These are phyloP conservation scores for Leptatherina wallacei DNA, from an alignment of 2,797 vertebrate genomes.

Conservation along the genomic window DNA sequence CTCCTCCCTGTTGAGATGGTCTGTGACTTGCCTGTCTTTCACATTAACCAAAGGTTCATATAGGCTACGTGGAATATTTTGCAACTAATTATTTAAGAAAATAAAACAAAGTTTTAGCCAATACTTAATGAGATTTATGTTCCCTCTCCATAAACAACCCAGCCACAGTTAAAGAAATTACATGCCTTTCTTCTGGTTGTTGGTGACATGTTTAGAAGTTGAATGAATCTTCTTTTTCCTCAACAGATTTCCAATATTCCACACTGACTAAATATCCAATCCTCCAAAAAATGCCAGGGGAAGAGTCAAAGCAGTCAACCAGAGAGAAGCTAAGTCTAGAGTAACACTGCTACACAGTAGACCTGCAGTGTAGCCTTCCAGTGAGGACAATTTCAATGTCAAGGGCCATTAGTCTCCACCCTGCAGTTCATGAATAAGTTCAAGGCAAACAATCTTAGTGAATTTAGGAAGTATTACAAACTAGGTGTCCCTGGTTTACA, in stretches of 20 bases:
- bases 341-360: background rate
- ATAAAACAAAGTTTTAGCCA: background rate
- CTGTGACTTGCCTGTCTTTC: constrained; percentile 39
- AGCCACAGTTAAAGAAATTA: background rate
- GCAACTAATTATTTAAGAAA: background rate
- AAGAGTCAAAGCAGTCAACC: background rate
- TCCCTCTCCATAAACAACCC: background rate
- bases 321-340: background rate
- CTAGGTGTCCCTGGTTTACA: background rate
- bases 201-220: constrained; percentile 33
- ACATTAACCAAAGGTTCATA: background rate
- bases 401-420: constrained; percentile 47
- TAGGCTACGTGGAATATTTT: background rate
- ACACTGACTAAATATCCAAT: background rate
- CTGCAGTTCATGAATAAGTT: constrained; percentile 12
- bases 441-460: background rate
- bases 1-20: constrained; percentile 61
- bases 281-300: background rate
- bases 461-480: constrained; percentile 1
- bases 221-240: background rate
- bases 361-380: constrained; percentile 25
- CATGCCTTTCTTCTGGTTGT: background rate
- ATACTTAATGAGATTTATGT: background rate
- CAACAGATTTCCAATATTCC: constrained; percentile 9
- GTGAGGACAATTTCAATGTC: constrained; percentile 28